Percentiles rank a stretch among this genome's conserved stretches.
phyloP scores from a whole-genome alignment of 1,140 invertebrate species.

The Ceratitis capitata region DNA sequence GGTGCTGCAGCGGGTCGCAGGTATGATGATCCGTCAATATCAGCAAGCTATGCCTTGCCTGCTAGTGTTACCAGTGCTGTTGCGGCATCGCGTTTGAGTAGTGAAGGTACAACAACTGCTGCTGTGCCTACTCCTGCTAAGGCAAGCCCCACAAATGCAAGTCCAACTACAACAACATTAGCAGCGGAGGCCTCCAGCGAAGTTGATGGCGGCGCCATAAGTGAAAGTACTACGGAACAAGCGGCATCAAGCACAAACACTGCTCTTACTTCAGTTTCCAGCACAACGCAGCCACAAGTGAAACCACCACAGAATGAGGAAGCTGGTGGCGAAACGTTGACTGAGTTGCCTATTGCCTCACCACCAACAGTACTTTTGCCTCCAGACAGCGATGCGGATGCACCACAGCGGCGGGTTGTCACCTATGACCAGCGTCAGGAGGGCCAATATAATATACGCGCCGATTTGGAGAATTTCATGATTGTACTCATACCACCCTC shows the following conservation, averaged over 20 bases:
- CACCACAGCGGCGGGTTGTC: constrained; percentile 51
- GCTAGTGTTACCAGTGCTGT: constrained; percentile 35
- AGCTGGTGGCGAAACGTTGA: background rate
- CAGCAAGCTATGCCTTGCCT: constrained; percentile 29
- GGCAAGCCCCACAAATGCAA: background rate
- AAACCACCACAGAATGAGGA: constrained; percentile 16
- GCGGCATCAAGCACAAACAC: background rate
- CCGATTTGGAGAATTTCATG: constrained; percentile 73
- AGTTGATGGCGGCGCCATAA: background rate
- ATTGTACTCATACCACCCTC: constrained; percentile 70
- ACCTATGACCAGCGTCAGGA: constrained; percentile 72
- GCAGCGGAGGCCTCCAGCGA: background rate
- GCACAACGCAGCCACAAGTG: background rate
- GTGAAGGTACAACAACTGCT: background rate
- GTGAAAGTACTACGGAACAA: background rate
- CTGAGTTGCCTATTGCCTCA: constrained; percentile 40
- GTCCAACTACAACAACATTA: background rate
- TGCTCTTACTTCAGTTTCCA: constrained; percentile 30
- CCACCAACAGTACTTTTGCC: constrained; percentile 44
- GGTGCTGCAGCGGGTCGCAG: background rate
- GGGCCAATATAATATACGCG: constrained; percentile 72
- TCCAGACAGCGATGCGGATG: background rate
- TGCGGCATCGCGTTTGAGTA: constrained; percentile 11
- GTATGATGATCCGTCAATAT: background rate
- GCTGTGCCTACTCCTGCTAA: background rate